Conservation (phyloP, 2,888 invertebrate genomes). For the Calephelis perditalis region DNA sequence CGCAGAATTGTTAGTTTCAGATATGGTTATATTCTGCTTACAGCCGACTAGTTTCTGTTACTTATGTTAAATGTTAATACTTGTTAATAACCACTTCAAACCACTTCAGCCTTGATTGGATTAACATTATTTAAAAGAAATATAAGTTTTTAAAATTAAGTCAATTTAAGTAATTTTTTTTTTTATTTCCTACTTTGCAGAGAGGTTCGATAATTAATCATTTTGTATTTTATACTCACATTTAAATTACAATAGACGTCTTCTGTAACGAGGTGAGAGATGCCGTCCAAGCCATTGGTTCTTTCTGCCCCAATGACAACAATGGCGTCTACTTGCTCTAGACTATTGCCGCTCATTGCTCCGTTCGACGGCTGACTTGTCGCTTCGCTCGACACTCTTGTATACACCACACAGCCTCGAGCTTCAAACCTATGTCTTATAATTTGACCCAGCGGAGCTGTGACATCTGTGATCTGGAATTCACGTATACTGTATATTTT, state of each 20-base stretch:
- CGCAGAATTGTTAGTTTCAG: neutral
- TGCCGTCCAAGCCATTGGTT: constrained; percentile 44
- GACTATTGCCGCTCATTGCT: constrained; percentile 22
- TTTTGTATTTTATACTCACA: constrained; percentile 35
- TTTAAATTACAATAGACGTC: constrained; percentile 61
- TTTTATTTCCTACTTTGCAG: too few species aligned
- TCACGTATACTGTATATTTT: too few species aligned
- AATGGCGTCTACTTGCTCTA: constrained; percentile 47
- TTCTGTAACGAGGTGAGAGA: constrained; percentile 48
- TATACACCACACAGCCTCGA: constrained; percentile 48
- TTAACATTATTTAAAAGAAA: too few species aligned
- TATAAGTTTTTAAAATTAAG: too few species aligned
- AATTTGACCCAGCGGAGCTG: constrained; percentile 48
- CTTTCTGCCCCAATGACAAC: constrained; percentile 55
- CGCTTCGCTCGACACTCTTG: constrained; percentile 33
- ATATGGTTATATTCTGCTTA: neutral
- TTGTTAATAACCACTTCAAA: too few species aligned
- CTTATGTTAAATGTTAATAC: too few species aligned
- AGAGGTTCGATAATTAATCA: neutral
- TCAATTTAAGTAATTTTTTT: too few species aligned
- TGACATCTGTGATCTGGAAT: constrained; percentile 56
- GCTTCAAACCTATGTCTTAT: constrained; percentile 46
- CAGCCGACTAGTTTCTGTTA: too few species aligned
- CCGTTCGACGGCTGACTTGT: constrained; percentile 29
- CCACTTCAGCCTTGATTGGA: too few species aligned